Evolutionary conservation across 2,797 vertebrate genomes (phyloP).

Genomic region (Periparus ater): DNA sequence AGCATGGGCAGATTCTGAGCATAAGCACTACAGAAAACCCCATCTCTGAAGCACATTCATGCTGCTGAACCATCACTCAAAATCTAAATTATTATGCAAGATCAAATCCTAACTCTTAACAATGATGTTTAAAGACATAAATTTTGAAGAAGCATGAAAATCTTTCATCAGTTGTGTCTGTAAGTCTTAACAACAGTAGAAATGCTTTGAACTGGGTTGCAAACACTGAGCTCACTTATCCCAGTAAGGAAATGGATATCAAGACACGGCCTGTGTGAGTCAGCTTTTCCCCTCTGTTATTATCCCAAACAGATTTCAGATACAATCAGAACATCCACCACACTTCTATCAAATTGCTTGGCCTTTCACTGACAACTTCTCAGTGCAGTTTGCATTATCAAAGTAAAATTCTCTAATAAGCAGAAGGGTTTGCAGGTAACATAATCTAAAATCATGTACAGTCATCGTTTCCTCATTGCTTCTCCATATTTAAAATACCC

Average conservation of each 20-base stretch:
- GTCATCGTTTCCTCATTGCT: not conserved
- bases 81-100: not conserved
- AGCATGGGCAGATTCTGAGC: not conserved
- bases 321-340: not conserved
- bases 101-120: not conserved
- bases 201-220: not conserved
- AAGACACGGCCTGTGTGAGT: accelerated
- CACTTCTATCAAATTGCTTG: not conserved
- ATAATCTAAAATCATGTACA: not conserved
- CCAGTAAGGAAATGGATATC: not conserved
- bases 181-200: not conserved
- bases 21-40: not conserved
- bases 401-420: not conserved
- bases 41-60: not conserved
- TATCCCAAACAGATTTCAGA: not conserved
- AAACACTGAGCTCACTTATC: not conserved
- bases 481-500: not conserved
- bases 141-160: not conserved
- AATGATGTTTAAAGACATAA: not conserved
- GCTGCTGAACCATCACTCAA: not conserved
- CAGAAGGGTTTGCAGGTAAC: not conserved
- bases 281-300: not conserved
- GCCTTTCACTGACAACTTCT: not conserved
- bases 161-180: accelerated
- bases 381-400: accelerated